Evolutionary conservation across 2,797 vertebrate genomes (phyloP), one percentile per base, ranked within the genome.

Genomic region (Intellagama lesueurii): DNA sequence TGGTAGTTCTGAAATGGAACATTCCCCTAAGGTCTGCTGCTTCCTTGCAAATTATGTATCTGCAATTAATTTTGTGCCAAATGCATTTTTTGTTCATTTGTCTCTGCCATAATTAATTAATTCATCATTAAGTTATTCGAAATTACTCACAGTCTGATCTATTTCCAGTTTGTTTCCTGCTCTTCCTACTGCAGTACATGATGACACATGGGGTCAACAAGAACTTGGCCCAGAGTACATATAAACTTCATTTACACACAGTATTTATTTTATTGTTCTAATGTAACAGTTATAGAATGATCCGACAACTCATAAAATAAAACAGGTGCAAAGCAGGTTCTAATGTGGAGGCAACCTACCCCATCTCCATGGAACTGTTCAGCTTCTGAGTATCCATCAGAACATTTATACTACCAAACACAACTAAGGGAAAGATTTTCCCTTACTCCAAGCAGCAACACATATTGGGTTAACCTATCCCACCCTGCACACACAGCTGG

Each of bases 181-280:
- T 88, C 32, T 87, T 81, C 72, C 26, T 60, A 44, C 56, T 44
- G 56, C 69, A 73, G 40, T 49, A 22, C 14, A 77, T 83, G 81
- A 88, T 66, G 80, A 68, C 24, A 83, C 56, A 83, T 0, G 22
- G 22, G 87, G 60, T 83, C 87, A 76, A 52, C 40, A 77, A 49
- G 87, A 83, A 77, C 81, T 77, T 88, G 81, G 81, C 81, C 40
- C 56, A 68, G 56, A 49, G 9, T 77, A 35, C 49, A 32, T 44
- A 83, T 83, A 81, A 88, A 88, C n/a, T 83, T 76, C 72, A 83
- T 88, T 76, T 83, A 76, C 72, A 88, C 87, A 88, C 70, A 68
- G 30, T 68, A 68, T 88, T 88, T 88, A 88, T 83, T 88, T 88
- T 88, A 88, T 83, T 77, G 60, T 83, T 76, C 73, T 68, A 88